These are phyloP conservation scores for Pilophorus perplexus DNA, from an alignment of 2,888 invertebrate genomes.

Conservation along the genomic window DNA sequence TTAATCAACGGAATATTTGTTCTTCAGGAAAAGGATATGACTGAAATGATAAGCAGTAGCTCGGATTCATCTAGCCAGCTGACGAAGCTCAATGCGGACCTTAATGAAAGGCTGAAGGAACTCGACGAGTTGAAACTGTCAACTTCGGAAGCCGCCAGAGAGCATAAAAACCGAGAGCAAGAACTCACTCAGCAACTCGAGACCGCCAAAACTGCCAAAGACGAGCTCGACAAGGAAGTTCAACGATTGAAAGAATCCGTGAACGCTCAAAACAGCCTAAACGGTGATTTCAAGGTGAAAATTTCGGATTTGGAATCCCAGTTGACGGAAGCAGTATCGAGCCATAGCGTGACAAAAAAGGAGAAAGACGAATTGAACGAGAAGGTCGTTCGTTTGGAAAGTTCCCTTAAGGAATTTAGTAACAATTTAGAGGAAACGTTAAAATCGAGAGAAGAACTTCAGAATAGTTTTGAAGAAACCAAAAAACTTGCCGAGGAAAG, in stretches of 20 bases:
- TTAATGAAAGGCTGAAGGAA: constrained; percentile 53
- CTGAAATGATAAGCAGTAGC: constrained; percentile 48
- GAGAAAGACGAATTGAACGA: constrained; percentile 50
- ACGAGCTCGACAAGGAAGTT: constrained; percentile 50
- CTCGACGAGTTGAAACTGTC: constrained; percentile 51
- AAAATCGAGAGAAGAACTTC: constrained; percentile 34
- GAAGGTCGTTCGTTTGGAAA: constrained; percentile 3
- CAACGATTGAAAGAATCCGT: constrained; percentile 48
- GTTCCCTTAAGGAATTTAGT: constrained; percentile 16
- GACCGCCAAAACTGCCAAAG: constrained; percentile 2
- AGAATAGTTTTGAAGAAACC: constrained; percentile 51
- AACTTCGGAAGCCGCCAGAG: constrained; percentile 47
- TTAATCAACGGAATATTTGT: too few species aligned
- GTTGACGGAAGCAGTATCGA: constrained; percentile 51
- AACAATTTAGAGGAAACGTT: background rate
- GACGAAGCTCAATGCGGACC: constrained; percentile 53
- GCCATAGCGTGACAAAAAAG: constrained; percentile 53
- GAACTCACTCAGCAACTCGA: constrained; percentile 47
- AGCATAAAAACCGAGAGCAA: constrained; percentile 48
- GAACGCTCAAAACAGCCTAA: background rate
- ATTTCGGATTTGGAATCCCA: constrained; percentile 18
- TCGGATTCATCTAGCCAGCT: constrained; percentile 53
- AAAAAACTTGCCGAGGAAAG: constrained; percentile 54
- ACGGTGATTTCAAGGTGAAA: background rate
- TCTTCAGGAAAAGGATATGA: constrained; percentile 48